These are phyloP conservation scores for Idris sp. DNA, from an alignment of 1,140 invertebrate genomes.

Conservation along the genomic window DNA sequence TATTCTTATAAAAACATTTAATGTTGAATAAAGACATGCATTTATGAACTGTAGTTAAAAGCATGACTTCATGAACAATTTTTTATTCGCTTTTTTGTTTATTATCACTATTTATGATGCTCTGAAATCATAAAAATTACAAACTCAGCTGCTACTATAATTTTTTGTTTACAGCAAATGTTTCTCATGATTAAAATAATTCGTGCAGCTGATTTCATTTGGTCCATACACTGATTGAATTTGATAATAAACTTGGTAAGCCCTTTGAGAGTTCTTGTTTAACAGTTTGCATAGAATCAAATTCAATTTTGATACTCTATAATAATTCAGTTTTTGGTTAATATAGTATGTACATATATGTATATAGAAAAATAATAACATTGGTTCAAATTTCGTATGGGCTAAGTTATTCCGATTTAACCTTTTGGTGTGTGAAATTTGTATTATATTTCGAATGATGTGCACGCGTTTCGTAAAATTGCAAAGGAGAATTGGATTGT, in stretches of 20 bases:
- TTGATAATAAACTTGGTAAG: not conserved
- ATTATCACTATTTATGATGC: too few relatives aligned
- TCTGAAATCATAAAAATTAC: too few relatives aligned
- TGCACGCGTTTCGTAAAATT: conserved; percentile 50
- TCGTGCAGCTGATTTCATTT: conserved; percentile 37
- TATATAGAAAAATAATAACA: not conserved
- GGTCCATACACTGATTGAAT: conserved; percentile 25
- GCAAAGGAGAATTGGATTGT: conserved; percentile 55
- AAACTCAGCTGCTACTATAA: too few relatives aligned
- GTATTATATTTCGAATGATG: conserved; percentile 47
- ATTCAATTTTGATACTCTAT: conserved; percentile 42
- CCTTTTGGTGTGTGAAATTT: conserved; percentile 34
- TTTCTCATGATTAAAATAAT: too few relatives aligned
- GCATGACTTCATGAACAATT: too few relatives aligned
- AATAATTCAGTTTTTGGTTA: conserved; percentile 20
- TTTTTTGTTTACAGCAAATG: too few relatives aligned
- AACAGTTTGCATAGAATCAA: conserved; percentile 12
- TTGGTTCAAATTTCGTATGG: conserved; percentile 10
- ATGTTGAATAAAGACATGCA: too few relatives aligned
- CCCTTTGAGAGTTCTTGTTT: too few relatives aligned
- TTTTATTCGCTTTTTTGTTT: too few relatives aligned
- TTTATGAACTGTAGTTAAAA: too few relatives aligned
- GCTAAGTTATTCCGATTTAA: conserved; percentile 15
- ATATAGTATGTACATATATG: not conserved
- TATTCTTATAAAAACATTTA: too few relatives aligned